Evolutionary conservation across 1,140 invertebrate genomes (phyloP).

Genomic region (Hylaeus volcanicus): DNA sequence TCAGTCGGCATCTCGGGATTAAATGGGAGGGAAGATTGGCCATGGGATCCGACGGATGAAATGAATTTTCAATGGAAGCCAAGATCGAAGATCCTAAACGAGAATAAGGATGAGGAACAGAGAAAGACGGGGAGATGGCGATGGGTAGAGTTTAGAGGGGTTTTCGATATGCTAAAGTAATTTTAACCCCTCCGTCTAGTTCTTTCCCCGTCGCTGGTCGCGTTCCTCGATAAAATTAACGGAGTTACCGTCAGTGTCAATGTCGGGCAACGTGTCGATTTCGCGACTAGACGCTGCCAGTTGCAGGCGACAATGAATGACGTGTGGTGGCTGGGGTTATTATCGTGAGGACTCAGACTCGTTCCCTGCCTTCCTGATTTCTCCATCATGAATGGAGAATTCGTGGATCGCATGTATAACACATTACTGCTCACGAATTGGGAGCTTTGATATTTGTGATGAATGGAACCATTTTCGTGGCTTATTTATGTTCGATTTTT

Average conservation of each 20-base stretch:
- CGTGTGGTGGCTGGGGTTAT: background rate
- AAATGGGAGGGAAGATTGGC: conserved; percentile 72
- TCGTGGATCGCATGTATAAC: no score
- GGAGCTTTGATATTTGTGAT: no score
- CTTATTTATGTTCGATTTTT: no score
- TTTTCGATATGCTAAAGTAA: conserved; percentile 33
- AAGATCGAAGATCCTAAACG: conserved; percentile 47
- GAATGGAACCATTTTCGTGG: no score
- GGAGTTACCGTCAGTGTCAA: background rate
- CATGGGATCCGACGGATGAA: conserved; percentile 69
- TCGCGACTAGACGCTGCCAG: background rate
- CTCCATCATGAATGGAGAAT: no score
- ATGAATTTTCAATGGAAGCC: conserved; percentile 74
- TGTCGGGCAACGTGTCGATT: background rate
- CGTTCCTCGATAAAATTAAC: conserved; percentile 32
- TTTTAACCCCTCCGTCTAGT: background rate
- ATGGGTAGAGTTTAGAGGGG: background rate
- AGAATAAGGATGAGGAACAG: conserved; percentile 36
- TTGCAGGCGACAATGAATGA: background rate
- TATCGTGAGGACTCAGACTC: no score
- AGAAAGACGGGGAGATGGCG: background rate
- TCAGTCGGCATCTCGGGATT: conserved; percentile 66
- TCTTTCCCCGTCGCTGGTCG: background rate
- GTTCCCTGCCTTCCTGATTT: no score
- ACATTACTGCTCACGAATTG: no score